Evolutionary conservation across 1,140 invertebrate species (phyloP).

Genomic region (Hestina assimilis): DNA sequence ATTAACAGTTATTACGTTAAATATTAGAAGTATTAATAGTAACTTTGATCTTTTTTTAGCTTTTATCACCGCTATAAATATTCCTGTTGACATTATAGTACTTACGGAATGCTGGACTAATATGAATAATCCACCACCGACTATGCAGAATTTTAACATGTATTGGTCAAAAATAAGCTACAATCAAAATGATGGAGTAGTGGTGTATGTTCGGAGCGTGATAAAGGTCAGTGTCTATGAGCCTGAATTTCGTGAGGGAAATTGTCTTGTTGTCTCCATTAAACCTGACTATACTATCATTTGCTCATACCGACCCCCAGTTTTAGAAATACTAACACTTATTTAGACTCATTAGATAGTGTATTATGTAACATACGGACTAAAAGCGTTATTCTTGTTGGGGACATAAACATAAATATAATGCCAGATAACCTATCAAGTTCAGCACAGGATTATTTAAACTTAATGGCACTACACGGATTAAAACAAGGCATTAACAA

Average conservation of each 20-base stretch:
- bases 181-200: conserved; percentile 28
- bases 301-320: conserved; percentile 21
- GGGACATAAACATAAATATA: conserved; percentile 13
- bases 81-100: conserved; percentile 22
- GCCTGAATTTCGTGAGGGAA: conserved; percentile 16
- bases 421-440: background rate
- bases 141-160: conserved; percentile 19
- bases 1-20: too few species aligned
- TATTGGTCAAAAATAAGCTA: conserved; percentile 12
- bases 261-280: conserved; percentile 17
- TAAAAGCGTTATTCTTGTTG: too few species aligned
- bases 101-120: conserved; percentile 28
- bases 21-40: conserved; percentile 23
- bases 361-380: conserved; percentile 10
- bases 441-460: background rate
- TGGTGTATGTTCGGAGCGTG: conserved; percentile 7
- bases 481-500: background rate
- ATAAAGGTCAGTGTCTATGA: background rate
- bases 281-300: conserved; percentile 10
- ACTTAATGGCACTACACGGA: background rate
- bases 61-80: conserved; percentile 3
- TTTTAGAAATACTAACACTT: conserved; percentile 16
- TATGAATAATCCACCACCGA: conserved; percentile 5
- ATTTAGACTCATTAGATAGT: conserved; percentile 16
- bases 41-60: conserved; percentile 24